These are phyloP conservation scores for Halocaridina rubra DNA, from an alignment of 2,888 invertebrate genomes.

Conservation along the genomic window DNA sequence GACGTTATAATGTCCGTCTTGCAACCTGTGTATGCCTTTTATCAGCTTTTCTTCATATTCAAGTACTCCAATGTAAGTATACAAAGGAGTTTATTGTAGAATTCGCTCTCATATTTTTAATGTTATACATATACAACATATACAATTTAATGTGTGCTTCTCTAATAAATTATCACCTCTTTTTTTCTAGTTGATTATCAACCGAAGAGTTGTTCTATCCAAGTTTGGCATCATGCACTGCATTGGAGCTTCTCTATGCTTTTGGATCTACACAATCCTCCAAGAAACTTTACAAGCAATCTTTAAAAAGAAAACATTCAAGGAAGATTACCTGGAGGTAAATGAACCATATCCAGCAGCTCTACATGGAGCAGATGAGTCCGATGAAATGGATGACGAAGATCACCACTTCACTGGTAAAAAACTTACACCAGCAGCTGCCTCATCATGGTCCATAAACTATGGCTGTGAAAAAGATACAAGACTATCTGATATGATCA, in stretches of 20 bases:
- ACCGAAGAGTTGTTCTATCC: conserved; percentile 74
- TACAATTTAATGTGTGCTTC: too few species aligned
- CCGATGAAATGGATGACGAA: conserved; percentile 48
- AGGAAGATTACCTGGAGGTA: conserved; percentile 53
- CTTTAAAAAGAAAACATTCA: conserved; percentile 65
- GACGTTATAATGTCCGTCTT: conserved; percentile 77
- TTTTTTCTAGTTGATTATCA: conserved; percentile 74
- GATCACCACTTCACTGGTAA: conserved; percentile 27
- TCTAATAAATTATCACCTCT: too few species aligned
- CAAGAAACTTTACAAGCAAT: conserved; percentile 79
- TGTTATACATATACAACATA: background rate
- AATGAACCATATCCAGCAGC: conserved; percentile 17
- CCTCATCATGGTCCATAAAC: conserved; percentile 51
- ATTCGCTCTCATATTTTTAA: too few species aligned
- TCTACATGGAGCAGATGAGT: conserved; percentile 48
- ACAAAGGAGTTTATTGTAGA: too few species aligned
- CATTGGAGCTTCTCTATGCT: conserved; percentile 82
- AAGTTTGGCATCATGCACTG: conserved; percentile 84
- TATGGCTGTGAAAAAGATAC: conserved; percentile 66
- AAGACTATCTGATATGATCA: conserved; percentile 66
- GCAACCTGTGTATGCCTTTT: conserved; percentile 80
- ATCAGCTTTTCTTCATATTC: conserved; percentile 83
- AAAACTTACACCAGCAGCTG: background rate
- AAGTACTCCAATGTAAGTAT: conserved; percentile 82
- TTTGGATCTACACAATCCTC: conserved; percentile 83